Evolutionary conservation across 2,113 vertebrate genomes (phyloP).

Genomic region (Diglossa brunneiventris): DNA sequence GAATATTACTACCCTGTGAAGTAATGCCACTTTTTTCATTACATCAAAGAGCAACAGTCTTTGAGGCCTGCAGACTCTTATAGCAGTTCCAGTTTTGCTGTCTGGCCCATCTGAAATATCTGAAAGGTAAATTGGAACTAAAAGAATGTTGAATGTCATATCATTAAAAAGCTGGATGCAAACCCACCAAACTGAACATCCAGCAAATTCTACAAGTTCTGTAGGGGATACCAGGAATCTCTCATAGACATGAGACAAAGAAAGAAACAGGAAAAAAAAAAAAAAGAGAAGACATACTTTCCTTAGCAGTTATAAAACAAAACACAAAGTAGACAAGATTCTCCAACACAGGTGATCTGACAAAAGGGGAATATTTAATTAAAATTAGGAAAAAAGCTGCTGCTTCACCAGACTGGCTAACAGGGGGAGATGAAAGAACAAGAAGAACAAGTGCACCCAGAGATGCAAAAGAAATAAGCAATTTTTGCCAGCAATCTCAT

Average conservation of each 20-base stretch:
- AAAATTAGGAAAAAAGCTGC: not conserved
- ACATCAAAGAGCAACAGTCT: not conserved
- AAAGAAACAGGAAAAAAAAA: rapidly evolving
- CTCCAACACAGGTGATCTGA: not conserved
- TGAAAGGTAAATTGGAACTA: not conserved
- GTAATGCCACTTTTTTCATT: not conserved
- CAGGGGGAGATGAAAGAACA: not conserved
- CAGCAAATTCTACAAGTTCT: not conserved
- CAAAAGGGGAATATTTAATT: not conserved
- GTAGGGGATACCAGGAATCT: not conserved
- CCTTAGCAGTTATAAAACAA: not conserved
- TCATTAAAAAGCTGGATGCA: not conserved
- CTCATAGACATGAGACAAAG: not conserved
- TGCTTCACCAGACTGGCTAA: not conserved
- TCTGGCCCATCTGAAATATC: not conserved
- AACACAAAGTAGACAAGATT: not conserved
- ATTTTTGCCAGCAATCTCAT: not conserved
- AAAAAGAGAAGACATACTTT: not conserved
- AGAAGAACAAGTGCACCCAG: not conserved
- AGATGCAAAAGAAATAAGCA: not conserved
- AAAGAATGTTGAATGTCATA: not conserved
- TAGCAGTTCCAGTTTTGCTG: not conserved
- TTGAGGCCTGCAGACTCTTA: not conserved
- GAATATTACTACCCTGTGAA: not conserved
- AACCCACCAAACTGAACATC: not conserved